Percentiles rank a stretch among this genome's conserved stretches.
These are phyloP conservation scores for Sebastes diploproa DNA, from an alignment of 2,797 vertebrate species.

Conservation along the genomic window DNA sequence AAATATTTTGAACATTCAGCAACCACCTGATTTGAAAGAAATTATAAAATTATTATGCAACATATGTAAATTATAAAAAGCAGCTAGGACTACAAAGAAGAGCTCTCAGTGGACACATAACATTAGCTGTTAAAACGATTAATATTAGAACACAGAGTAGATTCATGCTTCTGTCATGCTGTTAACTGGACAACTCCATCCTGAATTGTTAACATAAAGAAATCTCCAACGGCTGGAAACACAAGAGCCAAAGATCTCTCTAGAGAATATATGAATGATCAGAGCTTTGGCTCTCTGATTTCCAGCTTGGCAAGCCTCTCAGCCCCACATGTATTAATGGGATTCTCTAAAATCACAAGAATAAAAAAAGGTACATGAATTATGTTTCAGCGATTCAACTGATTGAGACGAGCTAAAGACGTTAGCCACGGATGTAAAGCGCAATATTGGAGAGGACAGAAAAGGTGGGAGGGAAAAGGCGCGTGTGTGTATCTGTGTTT, in stretches of 20 bases:
- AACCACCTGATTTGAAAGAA: neutral
- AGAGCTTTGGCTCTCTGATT: conserved; percentile 42
- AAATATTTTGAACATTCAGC: conserved; percentile 12
- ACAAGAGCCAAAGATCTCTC: conserved; percentile 36
- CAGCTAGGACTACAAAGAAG: conserved; percentile 31
- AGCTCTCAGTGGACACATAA: conserved; percentile 33
- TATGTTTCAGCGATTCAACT: conserved; percentile 8
- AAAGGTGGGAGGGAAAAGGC: neutral
- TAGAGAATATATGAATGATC: conserved; percentile 28
- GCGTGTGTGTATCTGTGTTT: neutral
- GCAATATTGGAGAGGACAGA: conserved; percentile 5
- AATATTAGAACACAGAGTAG: conserved; percentile 42
- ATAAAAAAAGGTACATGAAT: neutral
- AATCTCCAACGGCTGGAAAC: conserved; percentile 30
- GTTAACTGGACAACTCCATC: conserved; percentile 34
- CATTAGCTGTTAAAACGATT: conserved; percentile 15
- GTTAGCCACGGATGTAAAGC: neutral
- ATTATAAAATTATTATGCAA: neutral
- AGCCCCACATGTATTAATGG: conserved; percentile 18
- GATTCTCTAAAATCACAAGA: conserved; percentile 15
- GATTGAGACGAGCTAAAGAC: neutral
- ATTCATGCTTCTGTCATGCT: conserved; percentile 33
- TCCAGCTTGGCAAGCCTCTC: conserved; percentile 29
- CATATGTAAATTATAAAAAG: neutral
- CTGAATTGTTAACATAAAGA: conserved; percentile 36